Conservation (phyloP, 2,113 vertebrate species). For the Mus pahari region DNA sequence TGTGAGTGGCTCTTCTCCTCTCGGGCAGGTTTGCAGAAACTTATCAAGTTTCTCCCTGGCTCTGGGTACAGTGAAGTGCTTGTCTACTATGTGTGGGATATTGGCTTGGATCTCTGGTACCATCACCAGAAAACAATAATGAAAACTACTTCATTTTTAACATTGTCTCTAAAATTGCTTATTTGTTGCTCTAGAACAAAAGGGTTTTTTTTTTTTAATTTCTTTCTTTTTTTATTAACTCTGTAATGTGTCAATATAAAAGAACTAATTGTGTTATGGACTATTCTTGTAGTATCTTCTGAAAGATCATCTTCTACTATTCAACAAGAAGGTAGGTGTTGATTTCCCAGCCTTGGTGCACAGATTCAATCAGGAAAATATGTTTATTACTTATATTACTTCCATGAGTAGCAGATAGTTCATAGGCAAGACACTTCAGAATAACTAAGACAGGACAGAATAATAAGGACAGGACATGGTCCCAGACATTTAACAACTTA, state of each 20-base stretch:
- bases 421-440: background rate
- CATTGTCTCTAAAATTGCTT: background rate
- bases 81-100: background rate
- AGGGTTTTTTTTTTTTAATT: background rate
- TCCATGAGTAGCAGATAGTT: background rate
- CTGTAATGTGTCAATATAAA: background rate
- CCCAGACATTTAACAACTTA: background rate
- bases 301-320: background rate
- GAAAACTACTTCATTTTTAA: background rate
- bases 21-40: background rate
- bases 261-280: background rate
- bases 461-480: background rate
- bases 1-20: background rate
- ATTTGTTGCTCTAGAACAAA: background rate
- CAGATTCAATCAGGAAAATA: background rate
- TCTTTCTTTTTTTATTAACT: background rate
- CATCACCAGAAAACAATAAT: background rate
- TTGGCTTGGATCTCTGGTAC: background rate
- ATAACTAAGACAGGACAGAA: background rate
- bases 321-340: constrained; percentile 22
- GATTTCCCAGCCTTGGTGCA: background rate
- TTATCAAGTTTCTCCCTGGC: background rate
- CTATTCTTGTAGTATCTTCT: constrained; percentile 20
- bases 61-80: background rate
- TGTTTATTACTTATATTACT: background rate